Conservation (phyloP, 2,797 vertebrate genomes). For the Centropyge bicolor region DNA sequence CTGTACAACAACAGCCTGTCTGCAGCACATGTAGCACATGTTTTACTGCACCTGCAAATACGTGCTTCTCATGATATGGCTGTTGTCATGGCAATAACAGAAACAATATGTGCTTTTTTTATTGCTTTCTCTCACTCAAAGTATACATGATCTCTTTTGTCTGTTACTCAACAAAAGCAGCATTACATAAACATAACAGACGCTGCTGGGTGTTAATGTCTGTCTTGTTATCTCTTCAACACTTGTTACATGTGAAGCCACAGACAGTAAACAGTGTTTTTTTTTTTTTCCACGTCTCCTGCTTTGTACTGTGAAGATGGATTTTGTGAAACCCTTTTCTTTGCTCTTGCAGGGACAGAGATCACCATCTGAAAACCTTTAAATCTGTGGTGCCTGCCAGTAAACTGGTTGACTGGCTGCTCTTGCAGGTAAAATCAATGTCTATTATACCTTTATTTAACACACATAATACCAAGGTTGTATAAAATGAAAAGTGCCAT, state of each 20-base stretch:
- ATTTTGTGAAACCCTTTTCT: background rate
- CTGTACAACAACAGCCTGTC: background rate
- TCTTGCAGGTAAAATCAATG: conserved; percentile 90
- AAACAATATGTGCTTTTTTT: background rate
- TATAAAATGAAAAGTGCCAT: background rate
- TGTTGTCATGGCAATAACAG: conserved; percentile 5
- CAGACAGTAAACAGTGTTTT: background rate
- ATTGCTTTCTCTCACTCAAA: conserved; percentile 2
- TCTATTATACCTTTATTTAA: background rate
- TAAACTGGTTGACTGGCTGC: conserved; percentile 97
- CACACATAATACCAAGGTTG: background rate
- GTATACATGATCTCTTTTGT: background rate
- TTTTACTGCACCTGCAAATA: background rate
- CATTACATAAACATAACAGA: background rate
- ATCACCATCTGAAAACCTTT: conserved; percentile 97
- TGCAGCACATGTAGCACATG: background rate
- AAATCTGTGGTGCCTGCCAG: conserved; percentile 95
- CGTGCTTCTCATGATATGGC: background rate
- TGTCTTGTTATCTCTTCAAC: conserved; percentile 7
- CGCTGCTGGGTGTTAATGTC: background rate
- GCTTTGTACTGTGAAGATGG: conserved; percentile 1
- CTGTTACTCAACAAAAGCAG: background rate
- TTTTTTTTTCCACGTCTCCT: conserved; percentile 1
- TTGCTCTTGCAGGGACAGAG: conserved; percentile 89
- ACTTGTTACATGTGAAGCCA: background rate